phyloP scores from a whole-genome alignment of 2,797 vertebrate genomes.

The Spea hammondii region DNA sequence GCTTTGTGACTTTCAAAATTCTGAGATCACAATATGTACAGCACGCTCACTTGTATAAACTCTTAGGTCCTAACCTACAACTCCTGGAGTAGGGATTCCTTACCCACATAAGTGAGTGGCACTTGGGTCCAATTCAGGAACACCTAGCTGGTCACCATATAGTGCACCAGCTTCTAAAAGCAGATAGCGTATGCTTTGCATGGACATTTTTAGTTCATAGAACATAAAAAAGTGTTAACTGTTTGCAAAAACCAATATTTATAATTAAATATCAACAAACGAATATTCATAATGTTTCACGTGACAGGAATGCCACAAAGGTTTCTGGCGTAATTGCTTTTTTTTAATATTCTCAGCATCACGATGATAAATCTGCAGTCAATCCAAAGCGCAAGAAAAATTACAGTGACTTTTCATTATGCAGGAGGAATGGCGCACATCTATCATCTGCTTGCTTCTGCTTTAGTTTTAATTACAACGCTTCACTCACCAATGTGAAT shows the following conservation, averaged over 20 bases:
- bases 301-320: conserved; percentile 59
- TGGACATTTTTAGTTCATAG: conserved; percentile 56
- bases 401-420: conserved; percentile 50
- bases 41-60: too few species aligned
- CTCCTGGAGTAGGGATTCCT: too few species aligned
- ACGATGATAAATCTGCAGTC: conserved; percentile 62
- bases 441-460: conserved; percentile 59
- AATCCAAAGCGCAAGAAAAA: conserved; percentile 56
- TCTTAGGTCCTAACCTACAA: too few species aligned
- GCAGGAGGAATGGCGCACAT: conserved; percentile 53
- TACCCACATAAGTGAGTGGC: too few species aligned
- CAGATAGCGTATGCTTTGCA: neutral
- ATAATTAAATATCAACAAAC: conserved; percentile 54
- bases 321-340: conserved; percentile 57
- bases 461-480: conserved; percentile 65
- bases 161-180: too few species aligned
- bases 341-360: conserved; percentile 58
- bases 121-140: too few species aligned
- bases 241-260: conserved; percentile 57
- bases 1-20: too few species aligned
- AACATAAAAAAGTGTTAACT: conserved; percentile 39
- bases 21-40: too few species aligned
- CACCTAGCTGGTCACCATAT: too few species aligned
- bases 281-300: conserved; percentile 60
- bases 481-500: conserved; percentile 61